phyloP scores from a whole-genome alignment of 1,140 invertebrate species.

The Globodera rostochiensis region DNA sequence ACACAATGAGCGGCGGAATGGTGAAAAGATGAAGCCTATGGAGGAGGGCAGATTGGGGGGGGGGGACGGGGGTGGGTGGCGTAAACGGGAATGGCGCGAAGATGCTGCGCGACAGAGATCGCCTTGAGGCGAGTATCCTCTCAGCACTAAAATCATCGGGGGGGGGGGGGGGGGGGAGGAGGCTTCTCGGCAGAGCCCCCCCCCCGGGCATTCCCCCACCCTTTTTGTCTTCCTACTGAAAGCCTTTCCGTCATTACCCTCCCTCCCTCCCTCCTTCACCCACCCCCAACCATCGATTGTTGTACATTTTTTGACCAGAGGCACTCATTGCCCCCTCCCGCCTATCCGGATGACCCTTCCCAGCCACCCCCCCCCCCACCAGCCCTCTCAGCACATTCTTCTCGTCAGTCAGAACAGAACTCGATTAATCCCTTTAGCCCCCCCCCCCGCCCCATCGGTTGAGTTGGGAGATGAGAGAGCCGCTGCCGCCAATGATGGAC shows the following conservation, averaged over 20 bases:
- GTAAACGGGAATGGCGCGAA: not conserved
- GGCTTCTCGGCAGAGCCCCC: no score
- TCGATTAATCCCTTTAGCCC: not conserved
- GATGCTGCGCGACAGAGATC: no score
- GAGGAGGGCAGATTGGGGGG: no score
- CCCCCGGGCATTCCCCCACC: not conserved
- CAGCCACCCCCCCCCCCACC: not conserved
- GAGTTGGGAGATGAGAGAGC: not conserved
- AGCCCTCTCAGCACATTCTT: not conserved
- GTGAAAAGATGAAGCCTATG: no score
- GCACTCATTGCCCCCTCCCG: not conserved
- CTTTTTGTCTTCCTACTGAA: not conserved
- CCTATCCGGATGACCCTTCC: not conserved
- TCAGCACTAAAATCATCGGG: no score
- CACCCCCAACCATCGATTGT: not conserved
- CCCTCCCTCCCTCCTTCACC: not conserved
- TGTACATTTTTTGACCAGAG: not conserved
- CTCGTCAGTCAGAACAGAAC: not conserved
- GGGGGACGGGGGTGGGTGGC: no score
- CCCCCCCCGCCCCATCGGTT: not conserved
- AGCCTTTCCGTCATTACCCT: not conserved
- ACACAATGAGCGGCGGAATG: not conserved
- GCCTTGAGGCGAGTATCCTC: no score
- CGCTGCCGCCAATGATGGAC: not conserved
- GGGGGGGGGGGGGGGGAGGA: no score